Conservation (phyloP, 2,113 vertebrate species). For the Elephas maximus region DNA sequence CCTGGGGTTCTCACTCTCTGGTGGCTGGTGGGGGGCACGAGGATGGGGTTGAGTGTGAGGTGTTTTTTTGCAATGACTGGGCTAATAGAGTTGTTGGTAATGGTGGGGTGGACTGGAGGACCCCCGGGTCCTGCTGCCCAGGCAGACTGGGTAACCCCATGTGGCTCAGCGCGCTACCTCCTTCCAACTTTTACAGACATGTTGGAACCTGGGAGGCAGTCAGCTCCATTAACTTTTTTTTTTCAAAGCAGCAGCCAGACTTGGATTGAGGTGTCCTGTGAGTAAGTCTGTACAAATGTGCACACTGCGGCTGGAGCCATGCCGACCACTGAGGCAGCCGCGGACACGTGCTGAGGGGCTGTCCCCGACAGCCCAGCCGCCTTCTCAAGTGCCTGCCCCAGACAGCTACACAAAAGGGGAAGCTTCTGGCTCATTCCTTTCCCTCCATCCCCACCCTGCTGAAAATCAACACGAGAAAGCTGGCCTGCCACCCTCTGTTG, state of each 20-base stretch:
- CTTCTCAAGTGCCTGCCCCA: neutral
- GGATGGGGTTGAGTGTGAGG: neutral
- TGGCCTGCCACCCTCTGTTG: neutral
- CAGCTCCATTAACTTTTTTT: neutral
- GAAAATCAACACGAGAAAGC: neutral
- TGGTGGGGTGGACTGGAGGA: neutral
- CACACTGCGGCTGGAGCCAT: neutral
- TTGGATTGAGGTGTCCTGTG: neutral
- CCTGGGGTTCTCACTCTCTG: neutral
- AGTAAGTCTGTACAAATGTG: neutral
- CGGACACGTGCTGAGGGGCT: neutral
- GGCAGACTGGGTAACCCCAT: neutral
- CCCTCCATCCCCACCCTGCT: neutral
- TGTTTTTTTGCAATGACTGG: neutral
- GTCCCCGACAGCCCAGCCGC: neutral
- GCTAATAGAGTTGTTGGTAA: fast-evolving
- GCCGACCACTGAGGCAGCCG: neutral
- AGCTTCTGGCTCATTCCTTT: neutral
- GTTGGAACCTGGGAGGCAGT: slow-evolving; percentile 83
- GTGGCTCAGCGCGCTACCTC: slow-evolving; percentile 17
- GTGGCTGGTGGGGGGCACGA: neutral
- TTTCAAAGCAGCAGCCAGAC: slow-evolving; percentile 22
- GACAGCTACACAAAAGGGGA: neutral
- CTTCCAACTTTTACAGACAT: slow-evolving; percentile 68
- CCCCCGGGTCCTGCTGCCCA: neutral